Percentiles rank a stretch among this genome's conserved stretches.
Conservation (phyloP, 2,888 invertebrate genomes). For the Dryococelus australis region DNA sequence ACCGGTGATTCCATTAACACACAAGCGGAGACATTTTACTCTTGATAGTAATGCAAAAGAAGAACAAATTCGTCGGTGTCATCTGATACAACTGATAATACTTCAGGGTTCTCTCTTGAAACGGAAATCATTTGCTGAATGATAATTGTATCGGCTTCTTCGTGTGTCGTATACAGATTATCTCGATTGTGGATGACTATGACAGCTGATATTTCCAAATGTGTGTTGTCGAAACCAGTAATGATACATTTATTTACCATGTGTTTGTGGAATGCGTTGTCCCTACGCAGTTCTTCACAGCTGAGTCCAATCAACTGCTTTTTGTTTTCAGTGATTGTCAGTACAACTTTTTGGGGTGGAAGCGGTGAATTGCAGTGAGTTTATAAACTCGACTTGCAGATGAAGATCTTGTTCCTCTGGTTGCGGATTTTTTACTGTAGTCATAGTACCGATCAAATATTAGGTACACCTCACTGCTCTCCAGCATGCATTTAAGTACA, state of each 20-base stretch:
- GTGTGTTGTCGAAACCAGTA: background rate
- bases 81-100: background rate
- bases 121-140: background rate
- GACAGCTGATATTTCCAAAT: background rate
- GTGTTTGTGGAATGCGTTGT: background rate
- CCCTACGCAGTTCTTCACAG: background rate
- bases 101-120: too few species aligned
- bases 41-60: conserved; percentile 2
- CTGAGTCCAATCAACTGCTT: background rate
- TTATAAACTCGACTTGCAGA: conserved; percentile 3
- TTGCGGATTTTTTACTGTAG: conserved; percentile 13
- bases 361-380: background rate
- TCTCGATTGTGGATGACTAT: background rate
- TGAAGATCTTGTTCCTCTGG: conserved; percentile 13
- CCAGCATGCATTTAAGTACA: background rate
- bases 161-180: background rate
- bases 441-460: background rate
- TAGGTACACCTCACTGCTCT: conserved; percentile 6
- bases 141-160: background rate
- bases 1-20: background rate
- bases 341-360: background rate
- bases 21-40: background rate
- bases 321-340: background rate
- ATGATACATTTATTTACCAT: background rate
- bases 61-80: background rate